A percentile compares a stretch with the other conserved stretches of the same genome.
Evolutionary conservation across 2,113 vertebrate species (phyloP).

Genomic region (Pseudorasbora parva): DNA sequence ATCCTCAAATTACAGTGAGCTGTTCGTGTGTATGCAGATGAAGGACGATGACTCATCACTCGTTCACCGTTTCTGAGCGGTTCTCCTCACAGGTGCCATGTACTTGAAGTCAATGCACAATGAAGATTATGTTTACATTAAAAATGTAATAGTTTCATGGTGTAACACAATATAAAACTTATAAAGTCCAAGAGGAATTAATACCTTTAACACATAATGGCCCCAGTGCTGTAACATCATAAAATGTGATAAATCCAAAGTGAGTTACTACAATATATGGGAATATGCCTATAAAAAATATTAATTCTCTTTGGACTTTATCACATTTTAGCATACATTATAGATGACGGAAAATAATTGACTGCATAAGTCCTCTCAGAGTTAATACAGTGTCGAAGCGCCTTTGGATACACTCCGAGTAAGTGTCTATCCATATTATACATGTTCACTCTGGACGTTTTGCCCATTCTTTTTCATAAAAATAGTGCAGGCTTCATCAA

Average conservation of each 20-base stretch:
- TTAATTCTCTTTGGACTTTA: constrained; percentile 16
- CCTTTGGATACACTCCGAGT: constrained; percentile 13
- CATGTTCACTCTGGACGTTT: not conserved
- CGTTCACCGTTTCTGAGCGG: not conserved
- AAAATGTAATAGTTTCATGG: not conserved
- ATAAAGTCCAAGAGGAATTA: not conserved
- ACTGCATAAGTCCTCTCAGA: constrained; percentile 8
- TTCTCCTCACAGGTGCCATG: not conserved
- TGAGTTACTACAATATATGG: not conserved
- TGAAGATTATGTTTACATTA: not conserved
- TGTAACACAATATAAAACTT: not conserved
- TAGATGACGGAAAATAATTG: constrained; percentile 3
- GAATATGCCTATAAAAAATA: not conserved
- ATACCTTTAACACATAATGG: not conserved
- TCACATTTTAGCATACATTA: constrained; percentile 29
- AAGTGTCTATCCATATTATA: constrained; percentile 3
- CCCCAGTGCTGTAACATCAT: not conserved
- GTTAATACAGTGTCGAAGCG: not conserved
- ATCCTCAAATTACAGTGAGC: constrained; percentile 29
- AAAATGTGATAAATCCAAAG: not conserved
- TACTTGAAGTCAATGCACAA: not conserved
- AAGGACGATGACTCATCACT: constrained; percentile 9
- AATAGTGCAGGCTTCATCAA: constrained; percentile 2
- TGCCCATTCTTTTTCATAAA: not conserved
- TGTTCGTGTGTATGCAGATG: constrained; percentile 8